Conservation (phyloP, 2,113 vertebrate species). For the Forbesichthys papilliferus region DNA sequence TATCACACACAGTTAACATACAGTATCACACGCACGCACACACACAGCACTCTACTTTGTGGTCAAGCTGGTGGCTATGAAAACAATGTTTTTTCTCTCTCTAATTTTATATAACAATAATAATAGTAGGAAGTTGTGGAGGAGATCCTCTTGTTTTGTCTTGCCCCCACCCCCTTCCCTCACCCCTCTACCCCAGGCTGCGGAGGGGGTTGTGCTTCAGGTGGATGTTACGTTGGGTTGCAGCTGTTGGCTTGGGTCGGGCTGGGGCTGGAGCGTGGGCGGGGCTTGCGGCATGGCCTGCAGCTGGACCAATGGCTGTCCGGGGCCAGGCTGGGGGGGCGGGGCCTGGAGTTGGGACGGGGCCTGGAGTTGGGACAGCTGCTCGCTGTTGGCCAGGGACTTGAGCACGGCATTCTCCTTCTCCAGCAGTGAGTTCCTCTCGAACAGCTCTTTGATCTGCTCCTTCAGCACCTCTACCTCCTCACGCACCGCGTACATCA, state of each 20-base stretch:
- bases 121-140: constrained; percentile 57
- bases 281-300: constrained; percentile 23
- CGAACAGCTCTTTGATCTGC: constrained; percentile 98
- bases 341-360: constrained; percentile 64
- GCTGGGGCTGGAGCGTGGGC: constrained; percentile 15
- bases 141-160: constrained; percentile 40
- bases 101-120: constrained; percentile 60
- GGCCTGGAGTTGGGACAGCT: constrained; percentile 89
- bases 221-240: constrained; percentile 93
- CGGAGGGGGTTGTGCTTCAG: constrained; percentile 72
- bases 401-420: constrained; percentile 96
- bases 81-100: constrained; percentile 70
- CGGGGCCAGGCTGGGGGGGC: constrained; percentile 53
- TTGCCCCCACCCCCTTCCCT: no score
- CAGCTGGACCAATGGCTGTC: constrained; percentile 14
- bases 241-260: constrained; percentile 57
- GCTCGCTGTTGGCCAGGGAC: constrained; percentile 93
- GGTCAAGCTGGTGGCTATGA: constrained; percentile 87
- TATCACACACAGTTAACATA: constrained; percentile 21
- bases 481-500: constrained; percentile 98
- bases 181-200: no score
- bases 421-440: constrained; percentile 98
- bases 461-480: constrained; percentile 99
- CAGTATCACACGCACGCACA: constrained; percentile 84
- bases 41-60: constrained; percentile 83